Evolutionary conservation across 2,797 vertebrate genomes (phyloP), one percentile per base, ranked within the genome.

Genomic region (Trachurus trachurus): DNA sequence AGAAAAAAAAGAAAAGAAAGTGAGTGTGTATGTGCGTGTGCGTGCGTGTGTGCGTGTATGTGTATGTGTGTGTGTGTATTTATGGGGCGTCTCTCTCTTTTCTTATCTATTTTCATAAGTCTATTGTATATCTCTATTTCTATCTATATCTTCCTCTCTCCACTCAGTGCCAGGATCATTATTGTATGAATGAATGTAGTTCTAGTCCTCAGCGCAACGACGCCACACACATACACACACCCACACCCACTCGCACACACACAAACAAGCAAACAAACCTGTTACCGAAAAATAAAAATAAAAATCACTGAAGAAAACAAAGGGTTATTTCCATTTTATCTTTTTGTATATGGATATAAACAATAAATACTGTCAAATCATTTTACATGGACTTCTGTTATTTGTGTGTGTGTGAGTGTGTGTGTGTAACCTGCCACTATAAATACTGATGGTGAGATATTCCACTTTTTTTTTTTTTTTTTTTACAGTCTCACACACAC

Each of bases 301-400:
- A 57, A 82, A 77, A 47, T 80, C 53, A 68, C 64, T 87, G 87
- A 89, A 93, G 91, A 88, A 90, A 76, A 88, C 53, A 89, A 93
- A 95, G 39, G 29, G 17, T 92, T 96, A 96, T 96, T 96, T 97
- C 93, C 96, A 96, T 95, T 96, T 95, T 96, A 97, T 97, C 96
- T 97, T 97, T 98, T 98, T 97, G 96, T 97, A 98, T 96, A 96
- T 97, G 95, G 96, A 97, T 97, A 96, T 96, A 96, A 97, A 97
- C 91, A 96, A 95, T 96, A 96, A 96, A 96, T 89, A 29, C 87
- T 89, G 89, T 94, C 88, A 88, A 92, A 92, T 81, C 59, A 89
- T 85, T 85, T 75, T 81, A 82, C 26, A 59, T 37, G 0, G 40
- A 50, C 39, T 3, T 2, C 31, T 54, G 26, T 7, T 26, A 3